phyloP scores from a whole-genome alignment of 2,113 vertebrate species.

The Bucco capensis region DNA sequence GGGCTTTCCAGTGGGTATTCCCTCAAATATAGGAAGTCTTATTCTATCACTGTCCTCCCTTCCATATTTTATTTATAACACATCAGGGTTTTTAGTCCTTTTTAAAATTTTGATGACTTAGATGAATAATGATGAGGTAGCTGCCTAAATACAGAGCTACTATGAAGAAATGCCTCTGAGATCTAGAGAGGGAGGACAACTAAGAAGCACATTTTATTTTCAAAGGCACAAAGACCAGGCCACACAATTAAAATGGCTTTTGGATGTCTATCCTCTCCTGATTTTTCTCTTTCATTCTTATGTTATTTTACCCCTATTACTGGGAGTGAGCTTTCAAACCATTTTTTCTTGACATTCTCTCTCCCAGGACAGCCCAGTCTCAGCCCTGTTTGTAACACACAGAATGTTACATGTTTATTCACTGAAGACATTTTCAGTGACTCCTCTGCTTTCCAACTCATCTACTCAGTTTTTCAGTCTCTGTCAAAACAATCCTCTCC shows the following conservation, averaged over 20 bases:
- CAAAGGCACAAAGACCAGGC: background rate
- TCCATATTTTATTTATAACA: constrained; percentile 67
- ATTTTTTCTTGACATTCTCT: background rate
- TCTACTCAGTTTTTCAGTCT: background rate
- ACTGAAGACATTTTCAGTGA: background rate
- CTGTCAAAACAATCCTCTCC: background rate
- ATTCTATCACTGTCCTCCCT: constrained; percentile 53
- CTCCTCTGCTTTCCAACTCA: background rate
- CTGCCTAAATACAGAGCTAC: constrained; percentile 39
- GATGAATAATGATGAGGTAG: constrained; percentile 63
- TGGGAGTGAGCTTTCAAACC: background rate
- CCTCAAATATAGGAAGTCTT: constrained; percentile 32
- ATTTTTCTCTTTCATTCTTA: background rate
- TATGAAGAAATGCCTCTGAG: background rate
- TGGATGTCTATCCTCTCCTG: background rate
- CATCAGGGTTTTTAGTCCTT: constrained; percentile 63
- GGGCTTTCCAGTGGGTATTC: constrained; percentile 35
- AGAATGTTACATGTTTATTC: background rate
- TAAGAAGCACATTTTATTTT: background rate
- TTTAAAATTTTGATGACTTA: constrained; percentile 70
- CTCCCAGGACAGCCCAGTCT: background rate
- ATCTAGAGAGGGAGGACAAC: background rate
- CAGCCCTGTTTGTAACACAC: background rate
- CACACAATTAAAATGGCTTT: background rate
- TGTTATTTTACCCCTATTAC: background rate